phyloP scores from a whole-genome alignment of 2,888 invertebrate genomes.

The Clanis bilineata region DNA sequence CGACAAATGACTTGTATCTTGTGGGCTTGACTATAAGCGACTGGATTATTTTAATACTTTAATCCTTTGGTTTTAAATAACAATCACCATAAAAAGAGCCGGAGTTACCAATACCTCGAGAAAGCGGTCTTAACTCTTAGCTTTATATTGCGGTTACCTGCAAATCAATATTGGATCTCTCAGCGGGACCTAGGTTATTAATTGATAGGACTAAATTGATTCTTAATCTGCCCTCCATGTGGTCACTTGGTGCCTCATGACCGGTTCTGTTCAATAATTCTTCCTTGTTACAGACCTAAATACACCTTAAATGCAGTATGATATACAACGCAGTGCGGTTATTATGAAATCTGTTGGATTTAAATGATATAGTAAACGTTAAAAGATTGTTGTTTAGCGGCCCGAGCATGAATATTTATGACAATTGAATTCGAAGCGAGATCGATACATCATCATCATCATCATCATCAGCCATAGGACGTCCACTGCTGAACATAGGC shows the following conservation, averaged over 20 bases:
- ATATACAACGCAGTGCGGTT: not conserved
- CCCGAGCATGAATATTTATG: too few species aligned
- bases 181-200: conserved; percentile 17
- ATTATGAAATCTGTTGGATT: not conserved
- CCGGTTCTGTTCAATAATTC: not conserved
- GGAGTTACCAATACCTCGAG: conserved; percentile 7
- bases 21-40: too few species aligned
- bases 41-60: too few species aligned
- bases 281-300: not conserved
- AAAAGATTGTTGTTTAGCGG: too few species aligned
- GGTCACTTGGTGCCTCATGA: not conserved
- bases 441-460: too few species aligned
- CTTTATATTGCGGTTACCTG: conserved; percentile 17
- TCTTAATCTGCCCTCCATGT: not conserved
- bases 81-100: not conserved
- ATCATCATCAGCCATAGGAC: too few species aligned
- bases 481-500: too few species aligned
- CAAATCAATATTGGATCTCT: conserved; percentile 16
- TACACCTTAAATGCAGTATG: not conserved
- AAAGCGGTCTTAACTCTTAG: conserved; percentile 20
- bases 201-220: conserved; percentile 19
- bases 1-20: too few species aligned
- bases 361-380: not conserved
- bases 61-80: not conserved
- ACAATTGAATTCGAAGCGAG: too few species aligned